Conservation (phyloP, 2,113 vertebrate species). For the Atlantisia rogersi region DNA sequence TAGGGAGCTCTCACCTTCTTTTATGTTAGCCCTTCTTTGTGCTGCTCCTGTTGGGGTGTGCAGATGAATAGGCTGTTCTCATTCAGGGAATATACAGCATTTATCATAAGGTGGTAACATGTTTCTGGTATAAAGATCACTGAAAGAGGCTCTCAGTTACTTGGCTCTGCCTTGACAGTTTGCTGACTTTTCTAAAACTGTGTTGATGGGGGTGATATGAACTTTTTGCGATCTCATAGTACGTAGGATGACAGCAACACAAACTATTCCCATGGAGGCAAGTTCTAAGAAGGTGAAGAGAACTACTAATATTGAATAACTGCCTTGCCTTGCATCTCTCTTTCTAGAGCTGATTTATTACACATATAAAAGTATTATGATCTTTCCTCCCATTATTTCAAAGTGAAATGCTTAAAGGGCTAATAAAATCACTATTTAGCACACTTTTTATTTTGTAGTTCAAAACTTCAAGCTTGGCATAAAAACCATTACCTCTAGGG, state of each 20-base stretch:
- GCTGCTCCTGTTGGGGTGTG: background rate
- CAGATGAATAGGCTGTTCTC: background rate
- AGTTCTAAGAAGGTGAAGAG: constrained; percentile 5
- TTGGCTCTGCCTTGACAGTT: background rate
- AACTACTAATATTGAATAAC: constrained; percentile 23
- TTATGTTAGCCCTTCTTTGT: background rate
- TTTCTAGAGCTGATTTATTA: constrained; percentile 40
- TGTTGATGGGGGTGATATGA: background rate
- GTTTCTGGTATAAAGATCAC: background rate
- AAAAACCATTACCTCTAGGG: background rate
- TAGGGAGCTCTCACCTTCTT: background rate
- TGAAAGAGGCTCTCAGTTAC: background rate
- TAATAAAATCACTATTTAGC: constrained; percentile 60
- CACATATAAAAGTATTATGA: constrained; percentile 35
- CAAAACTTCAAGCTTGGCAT: constrained; percentile 35
- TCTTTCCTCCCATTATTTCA: constrained; percentile 46
- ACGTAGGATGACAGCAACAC: background rate
- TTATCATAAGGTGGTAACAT: background rate
- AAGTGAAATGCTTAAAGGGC: constrained; percentile 48
- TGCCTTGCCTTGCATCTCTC: background rate
- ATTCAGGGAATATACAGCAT: background rate
- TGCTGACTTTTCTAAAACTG: background rate
- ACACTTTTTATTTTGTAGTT: constrained; percentile 52
- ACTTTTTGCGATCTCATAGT: background rate
- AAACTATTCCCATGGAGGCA: background rate